Base-by-base conservation (phyloP, 2,797 vertebrate genomes). In the Pipistrellus nathusii region DNA sequence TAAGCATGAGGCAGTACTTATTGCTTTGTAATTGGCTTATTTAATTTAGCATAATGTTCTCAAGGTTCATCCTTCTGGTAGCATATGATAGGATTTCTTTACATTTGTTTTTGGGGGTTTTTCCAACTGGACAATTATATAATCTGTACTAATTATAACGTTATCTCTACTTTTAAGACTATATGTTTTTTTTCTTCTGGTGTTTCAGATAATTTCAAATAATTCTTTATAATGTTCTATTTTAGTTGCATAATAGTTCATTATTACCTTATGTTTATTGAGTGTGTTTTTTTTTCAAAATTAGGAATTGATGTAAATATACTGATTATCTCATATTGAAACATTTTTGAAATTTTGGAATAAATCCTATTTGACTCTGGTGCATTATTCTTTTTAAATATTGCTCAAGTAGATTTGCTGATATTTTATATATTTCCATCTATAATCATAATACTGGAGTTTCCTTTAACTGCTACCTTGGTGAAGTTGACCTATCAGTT, bases 261-360 rank as follows among this genome's bases (percentile, higher is more conserved):
- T 57, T 68, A 38, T 81, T 80, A 32, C n/a, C 71, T 71, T 72
- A 78, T 77, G 20, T 64, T 90, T 68, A 57, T 68, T 55, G 13
- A 78, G 12, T 2, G 8, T 27, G n/a, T 80, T 55, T 68, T 77
- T 66, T 68, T 85, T 66, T 32, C 25, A 68, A 92, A 80, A 73
- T 51, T 57, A 89, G 48, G 9, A 80, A 73, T 80, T 13, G 12
- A 68, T 89, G 5, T 30, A 72, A 59, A 80, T 30, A 85, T 25
- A 92, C 44, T 71, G 77, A 48, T 68, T 64, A 84, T 48, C 62
- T 75, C 53, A 88, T 38, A 18, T 55, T 78, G 66, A 92, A 89
- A 21, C 9, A 73, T 78, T 48, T 83, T 68, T 85, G 57, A 59
- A 86, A 86, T 59, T 88, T 77, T 66, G 21, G 27, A 80, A 73